Base-by-base conservation (phyloP, 2,113 vertebrate species). In the Tauraco erythrolophus region DNA sequence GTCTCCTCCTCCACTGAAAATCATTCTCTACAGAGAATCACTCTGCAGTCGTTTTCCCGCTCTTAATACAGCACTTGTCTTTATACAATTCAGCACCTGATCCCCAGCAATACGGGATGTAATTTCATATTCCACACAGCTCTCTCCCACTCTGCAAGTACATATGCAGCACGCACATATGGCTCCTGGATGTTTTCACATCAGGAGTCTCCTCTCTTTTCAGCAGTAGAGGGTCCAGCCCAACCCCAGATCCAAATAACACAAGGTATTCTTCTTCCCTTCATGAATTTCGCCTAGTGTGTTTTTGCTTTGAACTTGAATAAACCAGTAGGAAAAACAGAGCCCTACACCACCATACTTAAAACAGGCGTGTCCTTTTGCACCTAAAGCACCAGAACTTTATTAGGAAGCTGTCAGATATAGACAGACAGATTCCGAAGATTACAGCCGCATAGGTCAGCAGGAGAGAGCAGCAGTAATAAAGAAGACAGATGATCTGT, bases 401-500 rank as follows among this genome's bases (percentile, higher is more conserved):
- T 75, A 81, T 93, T 84, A 89, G 80, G 70, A 71, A 84, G 41
- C 83, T 80, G 65, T 79, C 91, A 91, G 83, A 80, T 50, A 66
- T 1, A 88, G 76, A 70, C 66, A 90, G 85, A 92, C 46, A 75
- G 72, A 87, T 81, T 81, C 77, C 69, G 92, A 68, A 94, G 80
- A 87, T 75, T 71, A 81, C 27, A 94, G 77, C 89, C 5, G 11
- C 65, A 19, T 25, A 82, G 92, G 91, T 94, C 94, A 95, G 56
- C 6, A 0, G 58, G 41, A 88, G 45, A 51, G 54, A 96, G 76
- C 66, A 82, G 69, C 68, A 46, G 69, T 68, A 94, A 94, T 94
- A 96, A 95, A 92, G 83, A 86, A 78, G 83, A 92, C 35, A 66
- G 71, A 91, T 57, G 72, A 89, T 88, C 83, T 53, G 68, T 11